Conservation (phyloP, 2,888 invertebrate species). For the Amiota communis region DNA sequence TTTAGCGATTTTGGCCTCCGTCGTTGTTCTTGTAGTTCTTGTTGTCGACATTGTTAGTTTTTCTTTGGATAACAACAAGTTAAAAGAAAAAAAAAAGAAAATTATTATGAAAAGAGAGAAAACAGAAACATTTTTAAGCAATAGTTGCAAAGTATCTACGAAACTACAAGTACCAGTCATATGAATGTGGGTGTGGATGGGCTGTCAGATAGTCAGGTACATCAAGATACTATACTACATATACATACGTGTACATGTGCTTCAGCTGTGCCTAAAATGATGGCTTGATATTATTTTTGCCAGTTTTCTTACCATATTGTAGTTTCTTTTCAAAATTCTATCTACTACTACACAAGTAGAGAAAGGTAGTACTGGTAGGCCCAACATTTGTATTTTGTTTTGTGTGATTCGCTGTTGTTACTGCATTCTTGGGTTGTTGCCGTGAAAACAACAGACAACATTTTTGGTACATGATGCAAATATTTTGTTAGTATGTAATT, state of each 20-base stretch:
- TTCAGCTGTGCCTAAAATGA: background rate
- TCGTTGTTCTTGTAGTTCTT: background rate
- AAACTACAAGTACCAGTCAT: background rate
- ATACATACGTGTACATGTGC: background rate
- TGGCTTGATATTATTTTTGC: conserved; percentile 14
- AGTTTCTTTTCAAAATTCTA: background rate
- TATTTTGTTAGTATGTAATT: conserved; percentile 22
- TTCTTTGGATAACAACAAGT: background rate
- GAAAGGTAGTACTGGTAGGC: background rate
- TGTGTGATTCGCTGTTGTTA: background rate
- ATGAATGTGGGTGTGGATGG: conserved; percentile 6
- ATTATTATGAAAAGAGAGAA: too few species aligned
- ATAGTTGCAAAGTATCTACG: too few species aligned
- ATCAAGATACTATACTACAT: too few species aligned
- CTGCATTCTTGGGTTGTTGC: conserved; percentile 1
- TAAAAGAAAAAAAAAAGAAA: background rate
- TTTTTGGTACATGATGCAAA: conserved; percentile 8
- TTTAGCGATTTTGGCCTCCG: background rate
- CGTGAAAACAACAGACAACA: background rate
- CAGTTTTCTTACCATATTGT: background rate
- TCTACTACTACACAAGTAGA: background rate
- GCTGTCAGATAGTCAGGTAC: background rate
- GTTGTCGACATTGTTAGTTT: background rate
- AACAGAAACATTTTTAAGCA: too few species aligned
- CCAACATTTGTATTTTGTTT: background rate